These are phyloP conservation scores for Zootoca vivipara DNA, from an alignment of 2,113 vertebrate genomes.

Conservation along the genomic window DNA sequence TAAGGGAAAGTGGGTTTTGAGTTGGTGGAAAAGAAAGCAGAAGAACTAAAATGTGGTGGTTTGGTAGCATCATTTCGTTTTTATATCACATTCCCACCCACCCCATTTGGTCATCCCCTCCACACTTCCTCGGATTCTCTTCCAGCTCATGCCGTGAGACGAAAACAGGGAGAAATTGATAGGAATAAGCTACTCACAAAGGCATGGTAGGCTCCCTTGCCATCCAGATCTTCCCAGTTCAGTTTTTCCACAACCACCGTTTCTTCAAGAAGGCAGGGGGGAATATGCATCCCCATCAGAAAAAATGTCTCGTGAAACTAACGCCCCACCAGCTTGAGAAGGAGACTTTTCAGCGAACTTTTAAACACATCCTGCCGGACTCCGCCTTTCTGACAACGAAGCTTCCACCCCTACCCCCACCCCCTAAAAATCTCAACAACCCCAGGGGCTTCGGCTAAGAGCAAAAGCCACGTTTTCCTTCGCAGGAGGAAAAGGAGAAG, in stretches of 20 bases:
- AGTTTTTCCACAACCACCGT: not conserved
- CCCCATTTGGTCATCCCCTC: not conserved
- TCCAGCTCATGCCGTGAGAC: not conserved
- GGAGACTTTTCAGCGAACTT: slow-evolving; percentile 5
- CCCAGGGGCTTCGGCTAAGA: not conserved
- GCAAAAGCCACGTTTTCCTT: not conserved
- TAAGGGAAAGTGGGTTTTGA: not conserved
- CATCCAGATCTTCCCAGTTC: not conserved
- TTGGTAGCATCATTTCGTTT: not conserved
- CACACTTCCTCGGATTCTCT: not conserved
- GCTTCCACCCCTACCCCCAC: not conserved
- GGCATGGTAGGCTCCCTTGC: slow-evolving; percentile 55
- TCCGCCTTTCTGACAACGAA: slow-evolving; percentile 50
- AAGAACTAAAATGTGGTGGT: not conserved
- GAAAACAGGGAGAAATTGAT: not conserved
- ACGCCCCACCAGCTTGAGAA: not conserved
- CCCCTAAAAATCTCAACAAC: not conserved
- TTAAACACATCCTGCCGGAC: slow-evolving; percentile 38
- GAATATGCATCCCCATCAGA: not conserved
- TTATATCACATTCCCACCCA: not conserved
- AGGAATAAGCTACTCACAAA: slow-evolving; percentile 47
- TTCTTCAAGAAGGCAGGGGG: not conserved
- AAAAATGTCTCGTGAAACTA: not conserved
- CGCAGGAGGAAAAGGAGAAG: not conserved
- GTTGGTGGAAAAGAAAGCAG: no score